phyloP scores from a whole-genome alignment of 2,113 vertebrate species.

The Strix aluco region DNA sequence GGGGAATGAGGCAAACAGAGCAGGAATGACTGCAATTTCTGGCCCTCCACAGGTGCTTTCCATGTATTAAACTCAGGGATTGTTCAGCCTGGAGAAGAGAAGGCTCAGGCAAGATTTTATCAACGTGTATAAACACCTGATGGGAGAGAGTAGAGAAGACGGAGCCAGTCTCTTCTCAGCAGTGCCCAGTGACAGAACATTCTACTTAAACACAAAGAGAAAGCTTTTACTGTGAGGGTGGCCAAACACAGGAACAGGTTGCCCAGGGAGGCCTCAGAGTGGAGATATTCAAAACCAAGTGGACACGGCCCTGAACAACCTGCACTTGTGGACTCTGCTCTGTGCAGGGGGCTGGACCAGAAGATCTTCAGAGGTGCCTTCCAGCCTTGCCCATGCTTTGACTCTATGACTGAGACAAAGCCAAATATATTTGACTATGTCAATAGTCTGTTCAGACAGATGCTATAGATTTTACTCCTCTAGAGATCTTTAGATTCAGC shows the following conservation, averaged over 20 bases:
- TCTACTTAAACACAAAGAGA: neutral
- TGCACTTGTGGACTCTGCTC: neutral
- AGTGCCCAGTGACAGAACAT: neutral
- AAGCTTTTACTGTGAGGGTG: neutral
- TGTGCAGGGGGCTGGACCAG: neutral
- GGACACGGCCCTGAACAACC: neutral
- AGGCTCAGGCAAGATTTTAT: neutral
- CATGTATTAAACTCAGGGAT: neutral
- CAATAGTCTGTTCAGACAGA: neutral
- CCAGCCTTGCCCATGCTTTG: neutral
- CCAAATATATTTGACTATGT: neutral
- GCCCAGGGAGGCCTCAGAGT: neutral
- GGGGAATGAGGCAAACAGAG: neutral
- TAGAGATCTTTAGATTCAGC: neutral
- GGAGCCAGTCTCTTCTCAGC: neutral
- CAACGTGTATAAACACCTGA: neutral
- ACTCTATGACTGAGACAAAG: neutral
- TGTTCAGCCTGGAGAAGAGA: neutral
- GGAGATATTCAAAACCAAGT: neutral
- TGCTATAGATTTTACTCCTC: neutral
- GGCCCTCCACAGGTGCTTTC: neutral
- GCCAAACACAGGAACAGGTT: neutral
- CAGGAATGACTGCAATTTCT: neutral
- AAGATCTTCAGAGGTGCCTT: neutral
- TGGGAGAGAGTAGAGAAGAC: neutral